These are phyloP conservation scores for Drosophila kuntzei DNA, from an alignment of 2,888 invertebrate genomes.

Conservation along the genomic window DNA sequence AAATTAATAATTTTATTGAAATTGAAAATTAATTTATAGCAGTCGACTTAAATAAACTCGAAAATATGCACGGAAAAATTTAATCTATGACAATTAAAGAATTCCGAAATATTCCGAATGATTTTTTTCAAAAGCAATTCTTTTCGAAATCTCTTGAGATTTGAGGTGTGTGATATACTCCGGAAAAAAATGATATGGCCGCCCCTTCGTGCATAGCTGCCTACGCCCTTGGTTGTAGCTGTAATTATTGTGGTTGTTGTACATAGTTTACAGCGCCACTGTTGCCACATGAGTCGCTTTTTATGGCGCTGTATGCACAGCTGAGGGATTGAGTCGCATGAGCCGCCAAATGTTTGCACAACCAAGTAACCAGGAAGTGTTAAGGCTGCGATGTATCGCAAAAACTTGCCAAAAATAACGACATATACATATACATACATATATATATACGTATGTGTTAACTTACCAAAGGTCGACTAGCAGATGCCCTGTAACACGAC, in stretches of 20 bases:
- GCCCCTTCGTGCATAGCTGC: too few relatives aligned
- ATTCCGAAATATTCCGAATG: too few relatives aligned
- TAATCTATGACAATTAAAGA: too few relatives aligned
- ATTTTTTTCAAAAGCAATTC: too few relatives aligned
- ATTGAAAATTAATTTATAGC: too few relatives aligned
- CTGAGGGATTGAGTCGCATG: conserved; percentile 44
- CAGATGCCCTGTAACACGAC: not conserved
- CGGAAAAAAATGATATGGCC: too few relatives aligned
- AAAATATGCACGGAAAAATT: too few relatives aligned
- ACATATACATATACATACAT: not conserved
- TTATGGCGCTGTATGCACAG: conserved; percentile 57
- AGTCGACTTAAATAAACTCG: too few relatives aligned
- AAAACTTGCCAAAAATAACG: conserved; percentile 19
- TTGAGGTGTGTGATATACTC: too few relatives aligned
- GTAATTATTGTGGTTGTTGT: conserved; percentile 7
- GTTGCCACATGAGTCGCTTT: conserved; percentile 1
- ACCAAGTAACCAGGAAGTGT: conserved; percentile 62
- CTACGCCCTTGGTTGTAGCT: too few relatives aligned
- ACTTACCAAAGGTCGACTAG: not conserved
- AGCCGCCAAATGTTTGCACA: conserved; percentile 46
- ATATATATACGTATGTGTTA: not conserved
- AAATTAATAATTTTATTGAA: too few relatives aligned
- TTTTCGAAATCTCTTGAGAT: too few relatives aligned
- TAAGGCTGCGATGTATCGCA: conserved; percentile 25
- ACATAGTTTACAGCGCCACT: conserved; percentile 5